These are phyloP conservation scores for Sarcophaga carnaria DNA, from an alignment of 2,888 invertebrate genomes.

Conservation along the genomic window DNA sequence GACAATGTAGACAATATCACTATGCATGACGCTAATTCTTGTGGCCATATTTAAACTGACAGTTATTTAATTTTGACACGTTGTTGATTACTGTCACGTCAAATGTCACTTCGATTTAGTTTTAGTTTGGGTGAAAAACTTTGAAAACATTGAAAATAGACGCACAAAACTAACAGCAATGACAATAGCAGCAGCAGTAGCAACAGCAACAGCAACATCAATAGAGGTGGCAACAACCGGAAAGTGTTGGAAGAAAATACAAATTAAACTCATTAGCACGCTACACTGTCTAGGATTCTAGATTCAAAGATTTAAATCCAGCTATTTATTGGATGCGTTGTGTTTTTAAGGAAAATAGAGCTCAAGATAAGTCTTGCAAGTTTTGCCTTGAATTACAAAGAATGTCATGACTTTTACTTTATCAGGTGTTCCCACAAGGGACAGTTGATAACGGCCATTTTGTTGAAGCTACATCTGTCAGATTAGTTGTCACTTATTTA, in stretches of 20 bases:
- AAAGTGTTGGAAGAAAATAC: slow-evolving; percentile 16
- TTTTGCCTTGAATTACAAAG: too few species aligned
- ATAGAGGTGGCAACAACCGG: not conserved
- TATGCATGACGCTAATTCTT: slow-evolving; percentile 71
- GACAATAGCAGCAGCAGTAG: not conserved
- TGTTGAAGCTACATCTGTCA: too few species aligned
- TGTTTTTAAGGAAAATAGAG: too few species aligned
- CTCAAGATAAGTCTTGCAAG: too few species aligned
- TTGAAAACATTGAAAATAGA: slow-evolving; percentile 24
- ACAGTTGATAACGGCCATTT: too few species aligned
- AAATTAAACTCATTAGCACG: not conserved
- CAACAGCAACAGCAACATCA: not conserved
- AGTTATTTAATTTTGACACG: slow-evolving; percentile 75
- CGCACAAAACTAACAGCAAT: slow-evolving; percentile 8
- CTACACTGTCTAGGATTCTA: not conserved
- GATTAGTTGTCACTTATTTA: too few species aligned
- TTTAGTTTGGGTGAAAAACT: slow-evolving; percentile 63
- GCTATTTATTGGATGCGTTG: too few species aligned
- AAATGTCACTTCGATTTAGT: slow-evolving; percentile 71
- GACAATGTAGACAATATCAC: slow-evolving; percentile 62
- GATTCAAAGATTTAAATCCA: not conserved
- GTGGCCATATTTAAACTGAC: slow-evolving; percentile 74
- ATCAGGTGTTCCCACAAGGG: too few species aligned
- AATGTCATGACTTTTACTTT: too few species aligned
- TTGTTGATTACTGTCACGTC: slow-evolving; percentile 74